These are phyloP conservation scores for Ectemnius cavifrons DNA, from an alignment of 2,888 invertebrate species.

Conservation along the genomic window DNA sequence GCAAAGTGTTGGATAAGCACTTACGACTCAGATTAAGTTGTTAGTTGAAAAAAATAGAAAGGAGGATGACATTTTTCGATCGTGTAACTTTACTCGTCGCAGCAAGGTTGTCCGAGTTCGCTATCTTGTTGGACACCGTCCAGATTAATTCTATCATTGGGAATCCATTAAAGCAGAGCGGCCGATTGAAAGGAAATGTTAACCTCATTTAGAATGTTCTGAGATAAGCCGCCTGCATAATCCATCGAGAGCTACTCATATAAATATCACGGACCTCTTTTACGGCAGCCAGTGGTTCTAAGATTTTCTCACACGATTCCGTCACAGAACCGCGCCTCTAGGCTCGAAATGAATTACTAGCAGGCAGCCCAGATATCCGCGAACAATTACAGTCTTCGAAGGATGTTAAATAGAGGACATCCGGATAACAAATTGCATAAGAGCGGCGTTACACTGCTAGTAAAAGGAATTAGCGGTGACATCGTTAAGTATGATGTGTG, in stretches of 20 bases:
- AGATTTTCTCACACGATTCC: conserved; percentile 42
- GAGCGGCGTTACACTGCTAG: background rate
- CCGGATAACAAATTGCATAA: conserved; percentile 1
- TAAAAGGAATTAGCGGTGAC: background rate
- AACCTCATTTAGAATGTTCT: conserved; percentile 38
- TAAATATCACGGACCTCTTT: background rate
- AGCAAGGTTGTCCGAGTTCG: conserved; percentile 36
- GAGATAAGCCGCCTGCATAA: conserved; percentile 23
- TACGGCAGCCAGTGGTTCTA: background rate
- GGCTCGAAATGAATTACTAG: conserved; percentile 24
- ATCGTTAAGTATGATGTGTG: background rate
- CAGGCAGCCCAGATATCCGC: background rate
- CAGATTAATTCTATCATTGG: conserved; percentile 28
- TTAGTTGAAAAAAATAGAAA: no score
- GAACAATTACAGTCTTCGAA: background rate
- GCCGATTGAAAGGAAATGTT: conserved; percentile 37
- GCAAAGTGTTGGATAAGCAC: no score
- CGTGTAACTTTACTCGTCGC: background rate
- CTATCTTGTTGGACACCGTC: conserved; percentile 16
- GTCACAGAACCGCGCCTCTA: conserved; percentile 33
- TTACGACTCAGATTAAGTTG: no score
- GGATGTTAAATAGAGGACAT: background rate
- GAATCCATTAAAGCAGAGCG: conserved; percentile 22
- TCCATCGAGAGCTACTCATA: conserved; percentile 19
- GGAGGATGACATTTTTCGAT: no score